These are phyloP conservation scores for Athene noctua DNA, from an alignment of 2,113 vertebrate species.

Conservation along the genomic window DNA sequence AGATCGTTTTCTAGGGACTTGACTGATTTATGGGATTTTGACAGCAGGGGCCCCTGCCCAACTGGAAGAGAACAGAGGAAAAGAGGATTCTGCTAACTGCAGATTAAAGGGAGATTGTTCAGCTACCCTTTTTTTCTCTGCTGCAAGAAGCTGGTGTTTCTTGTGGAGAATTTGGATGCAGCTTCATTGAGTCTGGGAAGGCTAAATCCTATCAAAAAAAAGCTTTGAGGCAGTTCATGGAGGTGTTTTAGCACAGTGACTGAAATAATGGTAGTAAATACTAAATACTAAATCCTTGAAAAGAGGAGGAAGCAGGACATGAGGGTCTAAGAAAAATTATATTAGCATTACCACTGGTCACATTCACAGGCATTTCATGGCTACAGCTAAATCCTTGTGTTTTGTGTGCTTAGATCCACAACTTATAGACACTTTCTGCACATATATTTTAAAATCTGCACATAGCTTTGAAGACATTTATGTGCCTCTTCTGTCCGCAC, in stretches of 20 bases:
- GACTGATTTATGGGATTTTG: slow-evolving; percentile 28
- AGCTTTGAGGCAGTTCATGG: background rate
- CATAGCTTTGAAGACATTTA: background rate
- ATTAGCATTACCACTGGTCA: background rate
- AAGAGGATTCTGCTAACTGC: slow-evolving; percentile 21
- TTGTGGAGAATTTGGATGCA: background rate
- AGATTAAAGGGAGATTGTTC: slow-evolving; percentile 26
- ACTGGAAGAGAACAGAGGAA: slow-evolving; percentile 16
- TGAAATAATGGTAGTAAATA: background rate
- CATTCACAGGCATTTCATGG: background rate
- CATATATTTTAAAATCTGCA: background rate
- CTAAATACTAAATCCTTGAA: background rate
- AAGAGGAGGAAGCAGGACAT: background rate
- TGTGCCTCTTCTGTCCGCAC: background rate
- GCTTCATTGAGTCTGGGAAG: background rate
- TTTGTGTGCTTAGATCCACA: background rate
- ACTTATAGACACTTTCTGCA: background rate
- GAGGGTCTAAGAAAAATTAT: background rate
- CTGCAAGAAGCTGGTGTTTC: background rate
- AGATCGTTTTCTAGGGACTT: slow-evolving; percentile 11
- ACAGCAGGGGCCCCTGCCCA: slow-evolving; percentile 2
- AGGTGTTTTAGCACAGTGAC: background rate
- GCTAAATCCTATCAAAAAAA: background rate
- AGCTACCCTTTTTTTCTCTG: background rate
- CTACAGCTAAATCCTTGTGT: background rate